Conservation (phyloP, 2,888 invertebrate species). For the Empis stercorea region DNA sequence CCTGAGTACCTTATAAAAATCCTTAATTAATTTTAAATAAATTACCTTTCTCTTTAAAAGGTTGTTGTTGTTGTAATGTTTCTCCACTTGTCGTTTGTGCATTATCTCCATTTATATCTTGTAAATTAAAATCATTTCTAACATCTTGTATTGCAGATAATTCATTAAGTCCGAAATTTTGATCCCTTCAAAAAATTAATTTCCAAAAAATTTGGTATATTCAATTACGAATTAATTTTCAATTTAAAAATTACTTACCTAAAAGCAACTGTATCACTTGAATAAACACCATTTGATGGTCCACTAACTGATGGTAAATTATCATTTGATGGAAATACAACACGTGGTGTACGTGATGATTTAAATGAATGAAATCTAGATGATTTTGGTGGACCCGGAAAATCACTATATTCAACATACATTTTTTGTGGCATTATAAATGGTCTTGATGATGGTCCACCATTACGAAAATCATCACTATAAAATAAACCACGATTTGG, state of each 20-base stretch:
- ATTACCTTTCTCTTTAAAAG: conserved; percentile 53
- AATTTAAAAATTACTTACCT: conserved; percentile 29
- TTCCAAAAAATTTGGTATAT: no score
- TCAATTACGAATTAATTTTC: no score
- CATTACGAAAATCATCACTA: conserved; percentile 22
- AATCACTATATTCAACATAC: conserved; percentile 27
- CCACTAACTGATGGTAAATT: conserved; percentile 30
- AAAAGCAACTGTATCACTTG: conserved; percentile 34
- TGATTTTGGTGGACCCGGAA: conserved; percentile 28
- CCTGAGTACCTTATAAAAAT: no score
- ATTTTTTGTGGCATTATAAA: conserved; percentile 33
- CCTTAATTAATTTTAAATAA: no score
- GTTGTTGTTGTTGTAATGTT: conserved; percentile 38
- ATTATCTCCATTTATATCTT: conserved; percentile 41
- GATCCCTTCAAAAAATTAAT: conserved; percentile 40
- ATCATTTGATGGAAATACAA: conserved; percentile 33
- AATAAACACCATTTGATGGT: conserved; percentile 28
- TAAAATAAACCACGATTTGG: conserved; percentile 29
- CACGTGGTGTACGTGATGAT: conserved; percentile 33
- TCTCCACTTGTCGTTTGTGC: conserved; percentile 27
- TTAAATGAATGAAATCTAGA: conserved; percentile 30
- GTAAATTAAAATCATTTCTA: conserved; percentile 45
- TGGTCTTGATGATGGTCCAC: conserved; percentile 12
- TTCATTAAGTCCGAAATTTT: conserved; percentile 46
- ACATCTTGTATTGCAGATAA: conserved; percentile 39